These are phyloP conservation scores for Coregonus clupeaformis DNA, from an alignment of 2,113 vertebrate species.

Conservation along the genomic window DNA sequence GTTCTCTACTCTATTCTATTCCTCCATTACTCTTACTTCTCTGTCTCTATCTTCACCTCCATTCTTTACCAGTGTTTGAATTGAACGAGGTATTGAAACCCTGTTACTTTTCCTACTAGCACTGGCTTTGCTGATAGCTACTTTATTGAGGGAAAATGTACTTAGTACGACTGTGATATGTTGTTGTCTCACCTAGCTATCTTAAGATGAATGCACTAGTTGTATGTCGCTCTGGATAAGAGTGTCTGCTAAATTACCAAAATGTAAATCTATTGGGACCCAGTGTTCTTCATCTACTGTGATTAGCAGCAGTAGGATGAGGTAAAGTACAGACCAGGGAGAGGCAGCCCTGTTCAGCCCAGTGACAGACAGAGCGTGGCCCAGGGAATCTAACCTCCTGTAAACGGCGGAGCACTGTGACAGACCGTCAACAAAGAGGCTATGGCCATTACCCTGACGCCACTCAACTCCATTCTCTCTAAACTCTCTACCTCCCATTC, in stretches of 20 bases:
- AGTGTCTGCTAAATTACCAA: no score
- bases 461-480: not conserved
- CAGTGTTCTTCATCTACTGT: not conserved
- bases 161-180: no score
- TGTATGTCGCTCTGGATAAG: no score
- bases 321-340: not conserved
- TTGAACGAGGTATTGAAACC: not conserved
- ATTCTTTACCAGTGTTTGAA: no score
- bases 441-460: not conserved
- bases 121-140: no score
- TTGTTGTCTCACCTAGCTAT: no score
- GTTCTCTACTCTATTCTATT: not conserved
- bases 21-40: no score
- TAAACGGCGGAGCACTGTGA: not conserved
- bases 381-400: not conserved
- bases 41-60: no score
- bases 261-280: no score
- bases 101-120: not conserved
- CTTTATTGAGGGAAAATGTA: no score
- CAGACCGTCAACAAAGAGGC: constrained; percentile 1
- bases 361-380: not conserved
- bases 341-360: not conserved
- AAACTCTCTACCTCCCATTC: not conserved
- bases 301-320: not conserved
- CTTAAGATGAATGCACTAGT: no score